phyloP scores from a whole-genome alignment of 2,797 vertebrate species.

The Siniperca scherzeri region DNA sequence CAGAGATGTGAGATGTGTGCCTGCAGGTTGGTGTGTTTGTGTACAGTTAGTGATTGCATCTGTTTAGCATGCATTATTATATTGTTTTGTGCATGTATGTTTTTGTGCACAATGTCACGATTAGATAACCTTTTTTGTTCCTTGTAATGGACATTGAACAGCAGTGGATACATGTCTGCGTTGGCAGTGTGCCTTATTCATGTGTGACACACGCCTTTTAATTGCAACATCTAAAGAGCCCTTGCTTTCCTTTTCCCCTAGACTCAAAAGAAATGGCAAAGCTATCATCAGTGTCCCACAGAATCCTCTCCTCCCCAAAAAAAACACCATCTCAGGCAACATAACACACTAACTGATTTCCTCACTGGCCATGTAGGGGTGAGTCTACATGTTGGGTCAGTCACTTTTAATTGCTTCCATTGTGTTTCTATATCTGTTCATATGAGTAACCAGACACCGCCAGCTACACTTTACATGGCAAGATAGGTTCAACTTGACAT shows the following conservation, averaged over 20 bases:
- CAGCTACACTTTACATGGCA: not conserved
- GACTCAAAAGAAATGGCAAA: constrained; percentile 16
- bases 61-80: constrained; percentile 39
- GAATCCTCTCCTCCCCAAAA: not conserved
- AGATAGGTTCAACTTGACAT: not conserved
- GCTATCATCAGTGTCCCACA: constrained; percentile 2
- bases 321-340: not conserved
- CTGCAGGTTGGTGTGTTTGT: constrained; percentile 52
- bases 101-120: constrained; percentile 6
- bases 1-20: constrained; percentile 32
- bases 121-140: not conserved
- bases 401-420: not conserved
- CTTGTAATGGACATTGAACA: not conserved
- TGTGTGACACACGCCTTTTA: constrained; percentile 13
- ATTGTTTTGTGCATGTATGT: not conserved
- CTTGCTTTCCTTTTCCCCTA: not conserved
- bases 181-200: not conserved
- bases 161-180: not conserved
- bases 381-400: not conserved
- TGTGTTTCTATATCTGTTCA: not conserved
- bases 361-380: not conserved
- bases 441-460: not conserved
- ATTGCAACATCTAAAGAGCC: not conserved
- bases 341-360: not conserved
- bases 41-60: constrained; percentile 44